These are phyloP conservation scores for Nycteola revayana DNA, from an alignment of 2,888 invertebrate genomes.

Conservation along the genomic window DNA sequence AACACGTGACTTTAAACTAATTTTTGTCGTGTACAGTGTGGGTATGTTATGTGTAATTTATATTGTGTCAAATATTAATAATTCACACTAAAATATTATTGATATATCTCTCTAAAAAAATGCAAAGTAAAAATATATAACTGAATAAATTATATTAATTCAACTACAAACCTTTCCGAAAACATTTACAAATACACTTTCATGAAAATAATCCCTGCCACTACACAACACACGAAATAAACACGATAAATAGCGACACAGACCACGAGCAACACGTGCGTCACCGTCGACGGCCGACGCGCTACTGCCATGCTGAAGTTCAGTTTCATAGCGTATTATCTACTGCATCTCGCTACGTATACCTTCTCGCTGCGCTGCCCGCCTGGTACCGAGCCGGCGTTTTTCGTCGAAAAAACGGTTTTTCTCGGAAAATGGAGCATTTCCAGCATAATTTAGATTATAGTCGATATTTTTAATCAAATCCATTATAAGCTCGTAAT, in stretches of 20 bases:
- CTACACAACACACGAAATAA: slow-evolving; percentile 38
- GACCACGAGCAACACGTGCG: slow-evolving; percentile 45
- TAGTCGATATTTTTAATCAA: not conserved
- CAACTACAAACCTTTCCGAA: slow-evolving; percentile 35
- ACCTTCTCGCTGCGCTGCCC: slow-evolving; percentile 45
- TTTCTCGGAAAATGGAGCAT: slow-evolving; percentile 32
- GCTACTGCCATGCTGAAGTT: slow-evolving; percentile 58
- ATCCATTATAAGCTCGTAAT: no score
- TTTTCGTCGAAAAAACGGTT: slow-evolving; percentile 38
- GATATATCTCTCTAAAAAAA: no score
- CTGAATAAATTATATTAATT: not conserved
- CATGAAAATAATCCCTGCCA: slow-evolving; percentile 22
- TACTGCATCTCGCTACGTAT: slow-evolving; percentile 58
- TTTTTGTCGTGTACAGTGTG: no score
- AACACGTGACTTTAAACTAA: no score
- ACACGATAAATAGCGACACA: slow-evolving; percentile 27
- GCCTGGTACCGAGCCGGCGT: slow-evolving; percentile 50
- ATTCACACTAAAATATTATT: no score
- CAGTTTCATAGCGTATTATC: slow-evolving; percentile 42
- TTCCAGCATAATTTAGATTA: slow-evolving; percentile 7
- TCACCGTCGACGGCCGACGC: slow-evolving; percentile 54
- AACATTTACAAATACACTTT: slow-evolving; percentile 33
- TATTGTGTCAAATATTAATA: no score
- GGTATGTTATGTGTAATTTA: no score
- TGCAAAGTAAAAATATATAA: not conserved